Evolutionary conservation across 2,113 vertebrate species (phyloP).

Genomic region (Nycticryphes semicollaris): DNA sequence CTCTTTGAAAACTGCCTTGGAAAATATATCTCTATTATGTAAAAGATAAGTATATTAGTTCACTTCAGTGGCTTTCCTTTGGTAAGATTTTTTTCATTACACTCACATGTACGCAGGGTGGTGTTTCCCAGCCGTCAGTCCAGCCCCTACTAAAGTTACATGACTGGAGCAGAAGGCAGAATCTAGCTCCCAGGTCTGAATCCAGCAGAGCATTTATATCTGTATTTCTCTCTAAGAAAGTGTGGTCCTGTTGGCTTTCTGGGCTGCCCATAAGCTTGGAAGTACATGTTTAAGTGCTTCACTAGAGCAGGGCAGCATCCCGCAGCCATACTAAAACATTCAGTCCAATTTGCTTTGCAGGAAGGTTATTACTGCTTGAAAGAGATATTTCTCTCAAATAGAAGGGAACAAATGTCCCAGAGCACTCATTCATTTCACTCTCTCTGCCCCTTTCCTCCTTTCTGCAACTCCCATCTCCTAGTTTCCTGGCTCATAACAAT

Average conservation of each 20-base stretch:
- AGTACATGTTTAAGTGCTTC: not conserved
- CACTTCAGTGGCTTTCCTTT: not conserved
- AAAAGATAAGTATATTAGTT: not conserved
- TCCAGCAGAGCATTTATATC: not conserved
- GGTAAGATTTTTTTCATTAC: not conserved
- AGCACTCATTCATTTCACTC: not conserved
- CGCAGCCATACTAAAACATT: not conserved
- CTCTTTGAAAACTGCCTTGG: not conserved
- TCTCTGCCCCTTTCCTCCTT: not conserved
- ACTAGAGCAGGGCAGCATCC: not conserved
- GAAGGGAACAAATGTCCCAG: not conserved
- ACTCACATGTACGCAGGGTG: not conserved
- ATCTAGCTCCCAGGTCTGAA: not conserved
- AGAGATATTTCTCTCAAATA: not conserved
- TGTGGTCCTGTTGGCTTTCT: not conserved
- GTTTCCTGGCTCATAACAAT: not conserved
- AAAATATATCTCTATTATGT: not conserved
- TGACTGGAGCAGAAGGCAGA: not conserved
- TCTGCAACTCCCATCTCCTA: not conserved
- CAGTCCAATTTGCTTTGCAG: not conserved
- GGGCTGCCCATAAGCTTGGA: not conserved
- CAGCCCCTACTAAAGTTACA: not conserved
- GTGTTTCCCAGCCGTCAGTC: not conserved
- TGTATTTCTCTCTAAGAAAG: not conserved
- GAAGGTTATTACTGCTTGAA: conserved; percentile 2